phyloP scores from a whole-genome alignment of 2,113 vertebrate species.

The Pelvicachromis taeniatus region DNA sequence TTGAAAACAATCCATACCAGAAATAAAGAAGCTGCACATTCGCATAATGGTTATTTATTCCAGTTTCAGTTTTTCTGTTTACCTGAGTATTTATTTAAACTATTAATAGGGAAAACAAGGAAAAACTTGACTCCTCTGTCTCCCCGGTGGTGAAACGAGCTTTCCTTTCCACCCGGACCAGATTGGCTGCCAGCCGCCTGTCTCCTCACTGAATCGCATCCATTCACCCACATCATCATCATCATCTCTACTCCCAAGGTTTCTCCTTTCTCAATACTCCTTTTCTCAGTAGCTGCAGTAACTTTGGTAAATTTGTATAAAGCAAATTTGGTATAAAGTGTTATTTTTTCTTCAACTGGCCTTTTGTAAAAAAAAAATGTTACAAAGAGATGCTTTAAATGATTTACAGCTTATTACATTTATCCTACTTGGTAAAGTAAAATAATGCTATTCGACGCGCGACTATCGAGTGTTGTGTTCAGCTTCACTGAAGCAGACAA shows the following conservation, averaged over 20 bases:
- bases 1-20: neutral
- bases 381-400: neutral
- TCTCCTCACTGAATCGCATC: neutral
- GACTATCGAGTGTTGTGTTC: neutral
- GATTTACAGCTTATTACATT: neutral
- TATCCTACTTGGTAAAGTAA: neutral
- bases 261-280: neutral
- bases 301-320: too few species aligned
- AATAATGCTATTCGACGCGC: neutral
- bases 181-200: neutral
- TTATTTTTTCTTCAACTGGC: too few species aligned
- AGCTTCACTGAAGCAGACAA: neutral
- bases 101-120: slow-evolving; percentile 16
- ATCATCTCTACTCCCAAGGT: neutral
- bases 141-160: slow-evolving; percentile 8
- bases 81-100: slow-evolving; percentile 11
- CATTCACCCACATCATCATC: neutral
- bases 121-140: slow-evolving; percentile 13
- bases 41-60: neutral
- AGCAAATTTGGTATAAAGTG: neutral
- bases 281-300: neutral
- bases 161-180: slow-evolving; percentile 25
- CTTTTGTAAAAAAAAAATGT: neutral
- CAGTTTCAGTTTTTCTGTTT: slow-evolving; percentile 10
- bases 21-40: neutral